phyloP scores from a whole-genome alignment of 2,113 vertebrate species.

The Alectura lathami region DNA sequence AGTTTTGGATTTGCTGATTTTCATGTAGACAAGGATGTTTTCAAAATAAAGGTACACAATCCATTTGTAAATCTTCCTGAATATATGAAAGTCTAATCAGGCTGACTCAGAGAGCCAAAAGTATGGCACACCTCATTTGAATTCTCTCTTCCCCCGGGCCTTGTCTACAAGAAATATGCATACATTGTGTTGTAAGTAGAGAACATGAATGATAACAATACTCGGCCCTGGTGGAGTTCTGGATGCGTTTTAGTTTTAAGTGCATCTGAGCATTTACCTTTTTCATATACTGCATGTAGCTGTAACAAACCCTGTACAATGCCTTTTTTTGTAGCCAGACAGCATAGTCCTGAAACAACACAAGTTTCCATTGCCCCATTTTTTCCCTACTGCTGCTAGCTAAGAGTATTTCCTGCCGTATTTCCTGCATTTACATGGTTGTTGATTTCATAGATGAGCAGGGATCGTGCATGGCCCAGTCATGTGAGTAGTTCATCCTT shows the following conservation, averaged over 20 bases:
- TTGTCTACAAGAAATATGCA: slow-evolving; percentile 45
- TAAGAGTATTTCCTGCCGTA: neutral
- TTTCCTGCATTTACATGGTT: neutral
- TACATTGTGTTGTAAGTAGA: neutral
- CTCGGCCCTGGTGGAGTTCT: neutral
- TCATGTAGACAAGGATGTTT: slow-evolving; percentile 48
- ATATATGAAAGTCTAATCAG: slow-evolving; percentile 60
- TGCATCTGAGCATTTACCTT: neutral
- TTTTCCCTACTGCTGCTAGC: neutral
- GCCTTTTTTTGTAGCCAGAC: neutral
- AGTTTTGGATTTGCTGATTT: slow-evolving; percentile 26
- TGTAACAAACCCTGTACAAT: neutral
- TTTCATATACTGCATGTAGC: neutral
- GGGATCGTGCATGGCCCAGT: neutral
- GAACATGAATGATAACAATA: neutral
- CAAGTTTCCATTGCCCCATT: neutral
- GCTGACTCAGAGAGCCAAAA: slow-evolving; percentile 30
- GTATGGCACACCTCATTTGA: slow-evolving; percentile 18
- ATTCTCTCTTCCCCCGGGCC: slow-evolving; percentile 44
- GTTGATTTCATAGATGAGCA: neutral
- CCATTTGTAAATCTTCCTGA: slow-evolving; percentile 51
- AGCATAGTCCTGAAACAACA: neutral
- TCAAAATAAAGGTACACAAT: slow-evolving; percentile 43
- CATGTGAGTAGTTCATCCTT: neutral
- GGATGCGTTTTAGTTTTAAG: slow-evolving; percentile 11